phyloP scores from a whole-genome alignment of 37 sponge, comb jelly and placozoan species.

The Corticium candelabrum region DNA sequence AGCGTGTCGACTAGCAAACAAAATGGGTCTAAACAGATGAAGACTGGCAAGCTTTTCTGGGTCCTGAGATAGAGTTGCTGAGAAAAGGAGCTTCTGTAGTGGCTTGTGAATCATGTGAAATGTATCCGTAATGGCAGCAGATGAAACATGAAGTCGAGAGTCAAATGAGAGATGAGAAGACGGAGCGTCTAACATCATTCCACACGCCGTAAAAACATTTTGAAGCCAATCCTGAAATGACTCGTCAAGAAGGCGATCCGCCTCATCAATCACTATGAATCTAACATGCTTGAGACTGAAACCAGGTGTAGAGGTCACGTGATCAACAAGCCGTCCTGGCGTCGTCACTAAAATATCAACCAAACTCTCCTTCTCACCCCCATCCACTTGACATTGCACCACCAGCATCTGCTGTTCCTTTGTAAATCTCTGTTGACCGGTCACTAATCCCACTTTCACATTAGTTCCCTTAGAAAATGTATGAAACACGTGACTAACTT shows the following conservation, averaged over 20 bases:
- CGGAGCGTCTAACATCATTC: neutral
- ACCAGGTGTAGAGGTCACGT: slow-evolving; percentile 19
- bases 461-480: slow-evolving; percentile 41
- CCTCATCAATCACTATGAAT: slow-evolving; percentile 90
- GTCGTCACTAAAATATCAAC: slow-evolving; percentile 75
- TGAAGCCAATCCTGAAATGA: slow-evolving; percentile 69
- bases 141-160: neutral
- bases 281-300: slow-evolving; percentile 43
- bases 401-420: slow-evolving; percentile 23
- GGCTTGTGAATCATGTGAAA: neutral
- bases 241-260: slow-evolving; percentile 73
- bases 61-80: slow-evolving; percentile 81
- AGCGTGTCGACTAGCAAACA: slow-evolving; percentile 11
- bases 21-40: slow-evolving; percentile 49
- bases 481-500: slow-evolving; percentile 58
- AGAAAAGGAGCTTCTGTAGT: slow-evolving; percentile 86
- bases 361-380: too few relatives aligned
- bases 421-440: slow-evolving; percentile 28
- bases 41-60: slow-evolving; percentile 78
- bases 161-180: neutral
- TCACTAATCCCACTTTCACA: slow-evolving; percentile 26
- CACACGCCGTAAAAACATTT: slow-evolving; percentile 13
- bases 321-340: slow-evolving; percentile 77
- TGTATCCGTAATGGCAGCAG: neutral
- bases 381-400: too few relatives aligned